Conservation (phyloP, 2,888 invertebrate genomes). For the Spilosoma lubricipeda region DNA sequence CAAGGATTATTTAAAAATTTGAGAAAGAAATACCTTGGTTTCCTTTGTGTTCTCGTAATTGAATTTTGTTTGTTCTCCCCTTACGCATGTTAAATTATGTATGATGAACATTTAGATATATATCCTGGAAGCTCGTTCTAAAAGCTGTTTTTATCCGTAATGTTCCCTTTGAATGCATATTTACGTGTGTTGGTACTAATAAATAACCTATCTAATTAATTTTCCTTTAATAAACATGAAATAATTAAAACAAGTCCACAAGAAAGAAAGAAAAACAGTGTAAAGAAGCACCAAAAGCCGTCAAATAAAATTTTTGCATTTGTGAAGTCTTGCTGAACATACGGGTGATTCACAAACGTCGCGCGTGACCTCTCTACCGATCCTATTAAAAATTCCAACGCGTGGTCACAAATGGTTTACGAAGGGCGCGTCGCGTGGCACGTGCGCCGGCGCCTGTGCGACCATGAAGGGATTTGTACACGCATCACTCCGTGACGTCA, state of each 20-base stretch:
- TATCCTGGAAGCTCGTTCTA: slow-evolving; percentile 14
- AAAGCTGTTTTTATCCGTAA: slow-evolving; percentile 15
- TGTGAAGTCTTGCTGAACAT: slow-evolving; percentile 27
- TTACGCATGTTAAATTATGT: slow-evolving; percentile 41
- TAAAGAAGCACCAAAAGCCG: background rate
- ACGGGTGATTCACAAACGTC: slow-evolving; percentile 42
- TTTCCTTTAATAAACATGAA: background rate
- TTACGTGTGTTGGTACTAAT: slow-evolving; percentile 9
- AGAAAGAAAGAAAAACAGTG: slow-evolving; percentile 1
- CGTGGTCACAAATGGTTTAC: slow-evolving; percentile 51
- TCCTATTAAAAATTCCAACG: slow-evolving; percentile 63
- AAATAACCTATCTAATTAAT: background rate
- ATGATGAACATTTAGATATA: slow-evolving; percentile 27
- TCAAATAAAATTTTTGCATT: slow-evolving; percentile 8
- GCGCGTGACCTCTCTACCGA: slow-evolving; percentile 37
- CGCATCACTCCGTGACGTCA: slow-evolving; percentile 47
- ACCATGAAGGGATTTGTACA: slow-evolving; percentile 41
- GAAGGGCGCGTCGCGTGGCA: slow-evolving; percentile 35
- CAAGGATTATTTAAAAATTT: slow-evolving; percentile 48
- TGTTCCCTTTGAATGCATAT: slow-evolving; percentile 10
- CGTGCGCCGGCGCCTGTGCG: slow-evolving; percentile 50
- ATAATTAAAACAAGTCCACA: too few species aligned
- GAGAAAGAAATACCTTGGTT: slow-evolving; percentile 49
- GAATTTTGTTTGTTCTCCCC: slow-evolving; percentile 32
- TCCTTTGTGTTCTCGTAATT: slow-evolving; percentile 28